Conservation (phyloP, 2,888 invertebrate species). For the Ichneumoninae sp. region DNA sequence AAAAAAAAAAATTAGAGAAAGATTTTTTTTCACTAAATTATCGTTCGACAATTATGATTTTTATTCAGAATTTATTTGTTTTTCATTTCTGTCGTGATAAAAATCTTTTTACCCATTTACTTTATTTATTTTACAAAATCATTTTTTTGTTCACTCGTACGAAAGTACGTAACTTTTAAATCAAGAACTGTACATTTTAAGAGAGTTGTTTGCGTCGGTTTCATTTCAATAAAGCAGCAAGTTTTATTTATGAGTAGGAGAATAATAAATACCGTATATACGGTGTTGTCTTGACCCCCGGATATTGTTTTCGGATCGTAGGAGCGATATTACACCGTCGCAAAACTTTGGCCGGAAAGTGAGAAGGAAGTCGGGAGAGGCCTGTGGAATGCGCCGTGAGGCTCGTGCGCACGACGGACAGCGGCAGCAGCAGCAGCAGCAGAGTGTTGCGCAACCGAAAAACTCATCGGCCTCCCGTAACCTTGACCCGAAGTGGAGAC, state of each 20-base stretch:
- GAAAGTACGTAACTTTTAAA: neutral
- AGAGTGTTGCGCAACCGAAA: conserved; percentile 63
- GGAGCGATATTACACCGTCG: conserved; percentile 2
- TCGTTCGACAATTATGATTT: no score
- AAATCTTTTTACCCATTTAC: no score
- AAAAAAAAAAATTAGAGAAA: no score
- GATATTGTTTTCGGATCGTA: neutral
- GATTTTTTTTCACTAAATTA: no score
- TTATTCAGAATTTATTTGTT: no score
- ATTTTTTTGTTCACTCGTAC: no score
- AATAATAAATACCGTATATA: no score
- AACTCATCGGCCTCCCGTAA: conserved; percentile 55
- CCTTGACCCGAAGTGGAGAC: conserved; percentile 65
- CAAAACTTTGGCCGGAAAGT: conserved; percentile 50
- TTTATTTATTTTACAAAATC: no score
- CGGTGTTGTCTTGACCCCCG: no score
- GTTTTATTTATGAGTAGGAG: neutral
- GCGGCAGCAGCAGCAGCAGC: conserved; percentile 19
- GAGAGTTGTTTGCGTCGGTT: neutral
- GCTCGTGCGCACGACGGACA: conserved; percentile 27
- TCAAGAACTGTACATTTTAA: neutral
- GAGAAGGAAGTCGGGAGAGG: conserved; percentile 34
- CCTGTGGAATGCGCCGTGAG: conserved; percentile 45
- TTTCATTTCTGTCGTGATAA: no score
- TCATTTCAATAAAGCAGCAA: neutral